phyloP scores from a whole-genome alignment of 2,888 invertebrate genomes.

The Gymnocheta viridis region DNA sequence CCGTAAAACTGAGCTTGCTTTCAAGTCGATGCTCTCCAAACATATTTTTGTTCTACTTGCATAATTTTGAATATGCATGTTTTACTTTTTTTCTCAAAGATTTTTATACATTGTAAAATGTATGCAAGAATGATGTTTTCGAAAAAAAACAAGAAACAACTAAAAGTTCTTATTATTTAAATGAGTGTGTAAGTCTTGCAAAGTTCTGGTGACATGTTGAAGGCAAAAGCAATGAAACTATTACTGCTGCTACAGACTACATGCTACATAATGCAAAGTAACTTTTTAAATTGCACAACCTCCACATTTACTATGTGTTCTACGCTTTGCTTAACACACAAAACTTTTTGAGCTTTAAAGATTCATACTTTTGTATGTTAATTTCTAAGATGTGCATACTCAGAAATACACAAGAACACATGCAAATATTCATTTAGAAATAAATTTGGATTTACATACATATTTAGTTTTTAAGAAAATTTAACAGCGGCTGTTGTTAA shows the following conservation, averaged over 20 bases:
- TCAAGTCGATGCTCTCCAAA: neutral
- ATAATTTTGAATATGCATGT: constrained; percentile 24
- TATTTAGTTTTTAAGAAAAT: constrained; percentile 38
- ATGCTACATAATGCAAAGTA: neutral
- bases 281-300: neutral
- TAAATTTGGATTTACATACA: constrained; percentile 44
- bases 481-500: constrained; percentile 14
- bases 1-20: neutral
- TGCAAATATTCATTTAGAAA: neutral
- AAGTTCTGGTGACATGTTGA: constrained; percentile 39
- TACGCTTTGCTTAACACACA: constrained; percentile 3
- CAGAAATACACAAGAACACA: neutral
- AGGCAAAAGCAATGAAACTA: constrained; percentile 9
- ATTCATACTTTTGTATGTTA: constrained; percentile 23
- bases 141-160: neutral
- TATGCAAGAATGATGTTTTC: neutral
- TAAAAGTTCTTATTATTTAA: neutral
- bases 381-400: neutral
- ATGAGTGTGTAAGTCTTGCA: neutral
- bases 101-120: constrained; percentile 19
- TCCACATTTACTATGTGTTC: constrained; percentile 2
- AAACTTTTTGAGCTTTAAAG: constrained; percentile 18
- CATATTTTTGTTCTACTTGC: neutral
- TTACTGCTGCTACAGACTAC: neutral
- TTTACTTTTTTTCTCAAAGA: constrained; percentile 9